phyloP scores from a whole-genome alignment of 2,797 vertebrate species.

The Macroramphosus scolopax region DNA sequence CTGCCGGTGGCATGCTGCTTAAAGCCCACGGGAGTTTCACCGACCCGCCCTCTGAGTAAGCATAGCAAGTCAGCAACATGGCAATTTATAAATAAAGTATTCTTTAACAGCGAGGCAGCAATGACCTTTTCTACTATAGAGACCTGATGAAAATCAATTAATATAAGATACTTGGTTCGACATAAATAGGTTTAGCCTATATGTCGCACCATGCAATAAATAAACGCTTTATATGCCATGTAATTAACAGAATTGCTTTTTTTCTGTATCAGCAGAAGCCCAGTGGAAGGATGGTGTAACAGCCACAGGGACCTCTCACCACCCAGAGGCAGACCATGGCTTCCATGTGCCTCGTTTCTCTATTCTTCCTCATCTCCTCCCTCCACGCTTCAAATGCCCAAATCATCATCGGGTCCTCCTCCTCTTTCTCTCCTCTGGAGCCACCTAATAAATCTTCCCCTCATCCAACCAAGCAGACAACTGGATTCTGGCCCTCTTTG shows the following conservation, averaged over 20 bases:
- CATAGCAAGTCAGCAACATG: neutral
- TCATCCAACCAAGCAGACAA: slow-evolving; percentile 50
- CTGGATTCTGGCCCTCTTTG: slow-evolving; percentile 45
- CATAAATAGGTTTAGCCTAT: too few species aligned
- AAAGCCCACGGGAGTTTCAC: slow-evolving; percentile 37
- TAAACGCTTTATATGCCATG: too few species aligned
- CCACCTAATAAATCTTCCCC: slow-evolving; percentile 33
- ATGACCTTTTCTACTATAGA: too few species aligned
- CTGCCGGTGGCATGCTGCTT: slow-evolving; percentile 32
- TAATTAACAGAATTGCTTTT: slow-evolving; percentile 10
- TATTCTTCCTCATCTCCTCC: slow-evolving; percentile 58
- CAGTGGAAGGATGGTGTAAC: slow-evolving; percentile 65
- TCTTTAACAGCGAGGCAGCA: neutral
- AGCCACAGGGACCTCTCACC: slow-evolving; percentile 32
- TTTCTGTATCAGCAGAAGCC: slow-evolving; percentile 44
- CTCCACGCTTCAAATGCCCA: slow-evolving; percentile 58
- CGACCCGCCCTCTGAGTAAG: slow-evolving; percentile 48
- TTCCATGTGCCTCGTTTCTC: slow-evolving; percentile 43
- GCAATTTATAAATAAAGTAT: too few species aligned
- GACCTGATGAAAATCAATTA: too few species aligned
- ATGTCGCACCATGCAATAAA: too few species aligned
- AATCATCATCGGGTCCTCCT: slow-evolving; percentile 58
- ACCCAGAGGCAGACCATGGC: slow-evolving; percentile 56
- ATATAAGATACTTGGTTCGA: too few species aligned
- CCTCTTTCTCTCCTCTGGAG: slow-evolving; percentile 44